Percentiles rank a stretch among this genome's conserved stretches.
Conservation (phyloP, 2,888 invertebrate species). For the Platycheirus albimanus region DNA sequence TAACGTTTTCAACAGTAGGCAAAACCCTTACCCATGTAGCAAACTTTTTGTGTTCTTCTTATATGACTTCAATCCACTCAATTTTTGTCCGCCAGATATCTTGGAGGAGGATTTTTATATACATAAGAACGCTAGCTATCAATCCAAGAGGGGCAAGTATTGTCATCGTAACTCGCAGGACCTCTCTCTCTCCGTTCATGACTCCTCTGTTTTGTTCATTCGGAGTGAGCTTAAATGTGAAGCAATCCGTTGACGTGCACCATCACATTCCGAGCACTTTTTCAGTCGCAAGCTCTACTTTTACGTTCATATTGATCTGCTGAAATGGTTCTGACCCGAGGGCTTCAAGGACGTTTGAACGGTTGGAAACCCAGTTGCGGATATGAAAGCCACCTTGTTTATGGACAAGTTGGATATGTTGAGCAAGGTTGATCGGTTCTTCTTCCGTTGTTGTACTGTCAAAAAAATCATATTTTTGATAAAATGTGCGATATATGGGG, state of each 20-base stretch:
- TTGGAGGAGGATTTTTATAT: too few species aligned
- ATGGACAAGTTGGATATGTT: conserved; percentile 60
- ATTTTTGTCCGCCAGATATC: conserved; percentile 43
- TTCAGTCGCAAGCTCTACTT: background rate
- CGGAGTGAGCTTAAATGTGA: too few species aligned
- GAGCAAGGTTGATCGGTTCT: conserved; percentile 62
- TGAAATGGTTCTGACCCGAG: conserved; percentile 28
- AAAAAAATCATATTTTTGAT: conserved; percentile 76
- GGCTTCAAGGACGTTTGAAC: conserved; percentile 20
- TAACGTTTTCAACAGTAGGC: conserved; percentile 58
- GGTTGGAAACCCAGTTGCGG: conserved; percentile 76
- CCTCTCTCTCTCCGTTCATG: conserved; percentile 53
- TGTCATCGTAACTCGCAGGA: conserved; percentile 51
- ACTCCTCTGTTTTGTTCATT: conserved; percentile 20
- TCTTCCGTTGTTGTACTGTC: conserved; percentile 75
- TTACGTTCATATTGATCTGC: conserved; percentile 9
- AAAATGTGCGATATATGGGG: too few species aligned
- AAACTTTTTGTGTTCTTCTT: conserved; percentile 61
- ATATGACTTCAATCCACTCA: conserved; percentile 54
- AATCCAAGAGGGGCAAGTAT: conserved; percentile 57
- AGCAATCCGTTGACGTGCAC: too few species aligned
- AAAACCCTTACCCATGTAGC: conserved; percentile 68
- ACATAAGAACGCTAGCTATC: conserved; percentile 61
- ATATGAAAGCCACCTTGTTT: too few species aligned
- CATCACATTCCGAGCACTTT: too few species aligned